Conservation (phyloP, 1,140 invertebrate genomes). For the Drosophila ambigua region DNA sequence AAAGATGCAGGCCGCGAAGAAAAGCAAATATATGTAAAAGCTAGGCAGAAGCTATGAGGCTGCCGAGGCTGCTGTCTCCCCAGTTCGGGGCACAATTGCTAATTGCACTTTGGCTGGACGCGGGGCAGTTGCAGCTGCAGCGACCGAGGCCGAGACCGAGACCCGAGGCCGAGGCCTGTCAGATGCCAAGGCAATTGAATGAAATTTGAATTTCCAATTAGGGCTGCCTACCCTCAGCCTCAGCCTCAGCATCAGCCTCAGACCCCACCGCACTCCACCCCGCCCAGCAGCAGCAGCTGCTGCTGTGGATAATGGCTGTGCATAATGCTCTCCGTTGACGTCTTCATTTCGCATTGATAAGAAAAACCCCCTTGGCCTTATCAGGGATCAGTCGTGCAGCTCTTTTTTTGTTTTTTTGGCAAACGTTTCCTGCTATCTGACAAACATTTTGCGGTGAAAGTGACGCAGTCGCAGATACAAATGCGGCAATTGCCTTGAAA, state of each 20-base stretch:
- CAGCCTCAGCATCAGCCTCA: conserved; percentile 1
- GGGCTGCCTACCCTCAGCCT: conserved; percentile 22
- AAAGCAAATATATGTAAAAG: conserved; percentile 5
- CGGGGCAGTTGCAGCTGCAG: too few species aligned
- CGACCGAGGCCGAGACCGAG: too few species aligned
- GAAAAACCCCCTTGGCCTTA: conserved; percentile 22
- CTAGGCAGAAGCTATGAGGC: not conserved
- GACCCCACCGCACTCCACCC: not conserved
- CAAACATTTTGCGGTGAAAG: conserved; percentile 50
- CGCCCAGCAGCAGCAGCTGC: conserved; percentile 2
- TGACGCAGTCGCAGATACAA: conserved; percentile 69
- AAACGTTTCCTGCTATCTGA: conserved; percentile 66
- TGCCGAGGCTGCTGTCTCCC: not conserved
- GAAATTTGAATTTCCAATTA: conserved; percentile 61
- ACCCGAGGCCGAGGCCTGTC: conserved; percentile 23
- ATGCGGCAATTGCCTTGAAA: conserved; percentile 61
- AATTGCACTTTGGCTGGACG: conserved; percentile 58
- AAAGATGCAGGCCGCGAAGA: conserved; percentile 14
- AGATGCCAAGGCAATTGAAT: conserved; percentile 60
- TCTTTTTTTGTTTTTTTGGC: conserved; percentile 31
- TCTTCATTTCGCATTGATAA: conserved; percentile 36
- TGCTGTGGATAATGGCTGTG: conserved; percentile 1
- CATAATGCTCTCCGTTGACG: conserved; percentile 5
- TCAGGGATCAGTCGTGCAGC: conserved; percentile 1
- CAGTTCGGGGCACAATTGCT: conserved; percentile 57